A percentile compares a stretch with the other conserved stretches of the same genome.
These are phyloP conservation scores for Maccullochella peelii DNA, from an alignment of 2,113 vertebrate species.

Conservation along the genomic window DNA sequence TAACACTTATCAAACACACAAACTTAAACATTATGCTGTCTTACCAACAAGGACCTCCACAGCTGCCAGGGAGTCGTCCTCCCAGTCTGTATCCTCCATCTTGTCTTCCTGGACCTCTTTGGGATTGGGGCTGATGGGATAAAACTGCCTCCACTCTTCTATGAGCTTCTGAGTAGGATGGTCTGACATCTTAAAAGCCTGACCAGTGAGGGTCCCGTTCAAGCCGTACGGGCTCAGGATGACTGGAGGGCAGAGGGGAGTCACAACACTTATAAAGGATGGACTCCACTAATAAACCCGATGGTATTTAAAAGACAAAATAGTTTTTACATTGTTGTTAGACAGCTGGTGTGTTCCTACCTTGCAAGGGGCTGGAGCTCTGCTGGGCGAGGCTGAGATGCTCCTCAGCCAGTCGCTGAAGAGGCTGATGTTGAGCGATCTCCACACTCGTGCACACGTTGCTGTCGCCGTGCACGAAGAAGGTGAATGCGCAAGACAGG, in stretches of 20 bases:
- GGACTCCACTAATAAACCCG: background rate
- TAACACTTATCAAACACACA: background rate
- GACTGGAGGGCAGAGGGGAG: constrained; percentile 81
- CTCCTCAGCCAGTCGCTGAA: constrained; percentile 95
- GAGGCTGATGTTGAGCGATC: constrained; percentile 98
- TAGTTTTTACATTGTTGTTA: background rate
- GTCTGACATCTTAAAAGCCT: constrained; percentile 98
- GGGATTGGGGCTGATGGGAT: constrained; percentile 93
- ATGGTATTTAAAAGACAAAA: background rate
- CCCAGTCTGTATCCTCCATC: constrained; percentile 96
- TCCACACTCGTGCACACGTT: constrained; percentile 99
- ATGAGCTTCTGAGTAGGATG: constrained; percentile 97
- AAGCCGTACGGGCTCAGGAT: constrained; percentile 98
- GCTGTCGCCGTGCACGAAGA: constrained; percentile 98
- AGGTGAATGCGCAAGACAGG: constrained; percentile 98
- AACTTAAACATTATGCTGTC: constrained; percentile 51
- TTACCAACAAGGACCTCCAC: constrained; percentile 98
- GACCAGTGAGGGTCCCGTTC: constrained; percentile 97
- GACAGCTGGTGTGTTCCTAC: constrained; percentile 68
- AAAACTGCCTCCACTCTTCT: constrained; percentile 99
- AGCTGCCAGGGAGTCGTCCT: constrained; percentile 97
- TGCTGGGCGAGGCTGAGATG: constrained; percentile 96
- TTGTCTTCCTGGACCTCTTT: constrained; percentile 94
- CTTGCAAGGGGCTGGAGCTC: constrained; percentile 95
- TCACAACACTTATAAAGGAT: background rate